phyloP scores from a whole-genome alignment of 1,140 invertebrate species.

The Heterodera schachtii region DNA sequence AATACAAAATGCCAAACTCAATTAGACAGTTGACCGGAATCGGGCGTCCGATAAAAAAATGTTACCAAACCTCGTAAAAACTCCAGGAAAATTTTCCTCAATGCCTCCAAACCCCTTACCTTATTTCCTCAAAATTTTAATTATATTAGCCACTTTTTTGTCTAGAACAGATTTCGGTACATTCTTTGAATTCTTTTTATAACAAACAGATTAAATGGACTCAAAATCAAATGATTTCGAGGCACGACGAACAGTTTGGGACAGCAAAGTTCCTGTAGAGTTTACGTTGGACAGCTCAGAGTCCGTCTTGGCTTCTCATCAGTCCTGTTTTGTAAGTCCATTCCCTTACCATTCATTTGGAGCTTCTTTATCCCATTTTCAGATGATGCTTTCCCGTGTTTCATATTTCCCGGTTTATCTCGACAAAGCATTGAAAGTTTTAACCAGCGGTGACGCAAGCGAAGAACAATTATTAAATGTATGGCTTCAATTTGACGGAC shows the following conservation, averaged over 20 bases:
- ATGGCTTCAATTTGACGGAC: conserved; percentile 93
- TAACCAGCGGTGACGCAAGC: conserved; percentile 80
- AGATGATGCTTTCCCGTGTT: conserved; percentile 86
- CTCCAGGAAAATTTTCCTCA: too few species aligned
- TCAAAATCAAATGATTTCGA: conserved; percentile 52
- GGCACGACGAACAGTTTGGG: conserved; percentile 58
- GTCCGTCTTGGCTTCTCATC: conserved; percentile 11
- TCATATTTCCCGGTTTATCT: conserved; percentile 93
- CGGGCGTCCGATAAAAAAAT: too few species aligned
- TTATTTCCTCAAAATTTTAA: too few species aligned
- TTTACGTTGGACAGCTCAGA: conserved; percentile 54
- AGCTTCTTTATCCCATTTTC: conserved; percentile 35
- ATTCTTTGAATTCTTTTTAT: too few species aligned
- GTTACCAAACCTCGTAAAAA: too few species aligned
- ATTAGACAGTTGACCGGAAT: too few species aligned
- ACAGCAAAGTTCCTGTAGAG: conserved; percentile 56
- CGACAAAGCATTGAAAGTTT: conserved; percentile 78
- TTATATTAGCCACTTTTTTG: too few species aligned
- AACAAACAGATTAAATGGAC: neutral
- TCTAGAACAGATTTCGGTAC: too few species aligned
- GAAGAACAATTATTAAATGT: conserved; percentile 75
- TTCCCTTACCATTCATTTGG: conserved; percentile 11
- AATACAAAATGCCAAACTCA: too few species aligned
- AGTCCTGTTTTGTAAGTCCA: conserved; percentile 50
- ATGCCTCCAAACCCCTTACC: too few species aligned